Percentiles rank a stretch among this genome's conserved stretches.
phyloP scores from a whole-genome alignment of 1,140 invertebrate species.

The Ditylenchus dipsaci region DNA sequence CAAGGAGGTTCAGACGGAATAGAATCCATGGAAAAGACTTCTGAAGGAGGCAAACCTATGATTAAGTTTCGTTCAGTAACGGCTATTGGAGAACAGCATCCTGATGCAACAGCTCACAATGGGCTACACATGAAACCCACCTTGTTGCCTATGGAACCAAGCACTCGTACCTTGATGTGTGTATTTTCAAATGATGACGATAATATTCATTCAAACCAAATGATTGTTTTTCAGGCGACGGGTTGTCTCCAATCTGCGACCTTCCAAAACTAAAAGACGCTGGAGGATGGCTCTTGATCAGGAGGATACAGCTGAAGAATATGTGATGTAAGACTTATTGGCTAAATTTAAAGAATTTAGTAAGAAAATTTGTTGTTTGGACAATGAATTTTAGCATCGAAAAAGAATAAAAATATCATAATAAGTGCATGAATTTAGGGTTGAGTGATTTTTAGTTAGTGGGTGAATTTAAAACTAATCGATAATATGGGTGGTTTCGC shows the following conservation, averaged over 20 bases:
- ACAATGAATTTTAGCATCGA: too few species aligned
- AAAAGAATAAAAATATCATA: too few species aligned
- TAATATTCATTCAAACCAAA: too few species aligned
- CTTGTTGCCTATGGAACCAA: conserved; percentile 37
- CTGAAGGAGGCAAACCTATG: background rate
- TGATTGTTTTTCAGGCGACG: conserved; percentile 25
- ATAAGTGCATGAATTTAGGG: too few species aligned
- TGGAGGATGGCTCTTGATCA: conserved; percentile 55
- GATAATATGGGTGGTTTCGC: too few species aligned
- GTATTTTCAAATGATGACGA: too few species aligned
- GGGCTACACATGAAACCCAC: background rate
- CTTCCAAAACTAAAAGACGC: conserved; percentile 40
- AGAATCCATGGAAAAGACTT: background rate
- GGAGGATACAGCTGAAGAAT: conserved; percentile 46
- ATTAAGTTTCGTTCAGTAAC: conserved; percentile 2
- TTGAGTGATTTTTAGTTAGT: too few species aligned
- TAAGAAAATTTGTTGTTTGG: too few species aligned
- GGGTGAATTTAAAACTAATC: too few species aligned
- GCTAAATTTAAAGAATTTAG: background rate
- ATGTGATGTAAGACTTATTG: conserved; percentile 49
- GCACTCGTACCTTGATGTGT: conserved; percentile 28
- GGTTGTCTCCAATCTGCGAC: conserved; percentile 50
- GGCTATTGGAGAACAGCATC: background rate
- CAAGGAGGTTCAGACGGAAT: background rate
- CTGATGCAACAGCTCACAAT: background rate